A percentile compares a stretch with the other conserved stretches of the same genome.
These are phyloP conservation scores for Ennomos erosarius DNA, from an alignment of 2,888 invertebrate species.

Conservation along the genomic window DNA sequence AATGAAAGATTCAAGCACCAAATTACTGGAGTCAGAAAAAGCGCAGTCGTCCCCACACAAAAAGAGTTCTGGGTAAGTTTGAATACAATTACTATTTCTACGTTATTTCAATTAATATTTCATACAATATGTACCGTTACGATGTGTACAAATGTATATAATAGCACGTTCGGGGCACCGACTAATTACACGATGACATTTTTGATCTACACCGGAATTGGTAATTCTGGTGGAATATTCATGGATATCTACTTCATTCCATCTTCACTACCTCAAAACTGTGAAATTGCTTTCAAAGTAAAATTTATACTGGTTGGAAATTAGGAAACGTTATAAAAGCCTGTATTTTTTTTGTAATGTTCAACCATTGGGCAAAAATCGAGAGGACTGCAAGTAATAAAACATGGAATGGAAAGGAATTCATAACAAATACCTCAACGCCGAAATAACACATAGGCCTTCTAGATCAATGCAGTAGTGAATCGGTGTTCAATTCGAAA, in stretches of 20 bases:
- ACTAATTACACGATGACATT: conserved; percentile 34
- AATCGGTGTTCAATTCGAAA: too few species aligned
- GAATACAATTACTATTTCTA: not conserved
- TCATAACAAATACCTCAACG: too few species aligned
- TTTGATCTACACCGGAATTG: conserved; percentile 19
- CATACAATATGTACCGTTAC: conserved; percentile 10
- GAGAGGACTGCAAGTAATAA: too few species aligned
- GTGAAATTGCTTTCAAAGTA: conserved; percentile 14
- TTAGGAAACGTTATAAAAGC: too few species aligned
- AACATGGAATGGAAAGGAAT: too few species aligned
- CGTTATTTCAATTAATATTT: conserved; percentile 2
- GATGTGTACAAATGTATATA: conserved; percentile 58
- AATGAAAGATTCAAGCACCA: conserved; percentile 79
- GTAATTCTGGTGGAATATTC: conserved; percentile 1
- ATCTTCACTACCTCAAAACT: conserved; percentile 19
- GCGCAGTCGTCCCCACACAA: conserved; percentile 76
- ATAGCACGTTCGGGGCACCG: conserved; percentile 53
- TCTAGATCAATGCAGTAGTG: too few species aligned
- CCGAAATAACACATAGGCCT: too few species aligned
- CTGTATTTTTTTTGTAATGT: too few species aligned
- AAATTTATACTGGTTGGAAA: too few species aligned
- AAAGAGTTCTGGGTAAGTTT: conserved; percentile 77
- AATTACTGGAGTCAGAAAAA: conserved; percentile 78
- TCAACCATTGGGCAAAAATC: too few species aligned
- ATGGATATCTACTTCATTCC: conserved; percentile 15